phyloP scores from a whole-genome alignment of 2,797 vertebrate species.

The Carcharodon carcharias region DNA sequence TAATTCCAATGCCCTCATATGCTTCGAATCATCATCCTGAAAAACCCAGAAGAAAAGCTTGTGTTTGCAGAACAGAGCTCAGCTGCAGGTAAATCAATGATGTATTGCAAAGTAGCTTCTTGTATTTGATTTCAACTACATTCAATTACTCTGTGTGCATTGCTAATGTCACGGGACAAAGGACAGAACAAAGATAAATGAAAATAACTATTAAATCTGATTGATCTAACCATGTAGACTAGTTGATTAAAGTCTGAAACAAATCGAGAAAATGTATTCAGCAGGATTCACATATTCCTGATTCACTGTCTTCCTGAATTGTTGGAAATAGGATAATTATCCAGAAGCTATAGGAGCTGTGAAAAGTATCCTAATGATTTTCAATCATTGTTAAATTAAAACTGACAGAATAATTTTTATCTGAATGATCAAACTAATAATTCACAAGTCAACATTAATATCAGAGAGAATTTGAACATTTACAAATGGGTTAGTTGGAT shows the following conservation, averaged over 20 bases:
- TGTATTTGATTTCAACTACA: slow-evolving; percentile 56
- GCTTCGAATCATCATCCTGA: slow-evolving; percentile 10
- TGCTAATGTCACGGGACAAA: slow-evolving; percentile 52
- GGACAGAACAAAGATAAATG: slow-evolving; percentile 56
- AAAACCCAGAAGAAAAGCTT: slow-evolving; percentile 42
- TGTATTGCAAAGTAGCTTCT: slow-evolving; percentile 51
- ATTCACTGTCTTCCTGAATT: not conserved
- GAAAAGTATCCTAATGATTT: not conserved
- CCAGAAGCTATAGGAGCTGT: not conserved
- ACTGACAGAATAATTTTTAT: not conserved
- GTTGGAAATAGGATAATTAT: not conserved
- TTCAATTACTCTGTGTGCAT: slow-evolving; percentile 54
- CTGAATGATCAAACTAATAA: not conserved
- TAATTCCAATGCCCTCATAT: slow-evolving; percentile 23
- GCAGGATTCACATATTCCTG: slow-evolving; percentile 39
- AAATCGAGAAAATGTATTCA: slow-evolving; percentile 53
- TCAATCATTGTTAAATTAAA: not conserved
- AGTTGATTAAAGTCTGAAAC: slow-evolving; percentile 57
- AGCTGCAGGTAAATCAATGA: slow-evolving; percentile 48
- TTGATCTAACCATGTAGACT: slow-evolving; percentile 53
- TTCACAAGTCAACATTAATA: not conserved
- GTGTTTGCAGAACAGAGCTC: slow-evolving; percentile 42
- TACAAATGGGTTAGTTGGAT: not conserved
- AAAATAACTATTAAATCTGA: slow-evolving; percentile 49
- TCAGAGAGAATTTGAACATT: not conserved